Percentiles rank a stretch among this genome's conserved stretches.
phyloP scores from a whole-genome alignment of 2,797 vertebrate species.

The Ciconia nigra region DNA sequence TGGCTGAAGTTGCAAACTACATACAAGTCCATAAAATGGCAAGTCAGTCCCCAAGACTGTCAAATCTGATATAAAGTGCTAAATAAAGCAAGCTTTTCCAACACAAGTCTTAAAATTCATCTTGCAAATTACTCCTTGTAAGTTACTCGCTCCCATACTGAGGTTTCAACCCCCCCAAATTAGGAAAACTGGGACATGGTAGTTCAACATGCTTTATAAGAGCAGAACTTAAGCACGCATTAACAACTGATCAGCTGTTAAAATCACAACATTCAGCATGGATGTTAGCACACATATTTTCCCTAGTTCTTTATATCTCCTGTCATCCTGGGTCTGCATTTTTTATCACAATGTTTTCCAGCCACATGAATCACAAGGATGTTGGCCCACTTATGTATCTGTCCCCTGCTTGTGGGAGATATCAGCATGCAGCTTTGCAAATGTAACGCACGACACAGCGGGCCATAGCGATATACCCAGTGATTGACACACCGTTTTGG shows the following conservation, averaged over 20 bases:
- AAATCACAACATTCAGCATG: neutral
- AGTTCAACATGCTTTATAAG: neutral
- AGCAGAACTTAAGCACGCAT: neutral
- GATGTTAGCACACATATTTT: neutral
- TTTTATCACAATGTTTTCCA: neutral
- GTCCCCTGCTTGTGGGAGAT: neutral
- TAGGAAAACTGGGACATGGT: neutral
- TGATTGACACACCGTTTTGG: rapidly evolving
- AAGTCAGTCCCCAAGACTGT: neutral
- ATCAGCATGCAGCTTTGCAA: neutral
- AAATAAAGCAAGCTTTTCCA: neutral
- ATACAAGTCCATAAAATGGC: neutral
- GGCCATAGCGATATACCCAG: rapidly evolving
- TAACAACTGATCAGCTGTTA: neutral
- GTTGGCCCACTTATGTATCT: rapidly evolving
- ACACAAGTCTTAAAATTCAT: neutral
- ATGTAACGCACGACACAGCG: rapidly evolving
- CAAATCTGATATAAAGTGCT: neutral
- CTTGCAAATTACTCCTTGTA: neutral
- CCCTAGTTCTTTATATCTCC: neutral
- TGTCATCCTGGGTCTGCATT: neutral
- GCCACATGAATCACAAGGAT: rapidly evolving
- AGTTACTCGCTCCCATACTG: neutral
- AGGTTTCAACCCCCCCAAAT: neutral
- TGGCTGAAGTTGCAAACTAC: neutral